Evolutionary conservation across 2,888 invertebrate genomes (phyloP), one percentile per base, ranked within the genome.

Genomic region (Flabesymbios commensalis): DNA sequence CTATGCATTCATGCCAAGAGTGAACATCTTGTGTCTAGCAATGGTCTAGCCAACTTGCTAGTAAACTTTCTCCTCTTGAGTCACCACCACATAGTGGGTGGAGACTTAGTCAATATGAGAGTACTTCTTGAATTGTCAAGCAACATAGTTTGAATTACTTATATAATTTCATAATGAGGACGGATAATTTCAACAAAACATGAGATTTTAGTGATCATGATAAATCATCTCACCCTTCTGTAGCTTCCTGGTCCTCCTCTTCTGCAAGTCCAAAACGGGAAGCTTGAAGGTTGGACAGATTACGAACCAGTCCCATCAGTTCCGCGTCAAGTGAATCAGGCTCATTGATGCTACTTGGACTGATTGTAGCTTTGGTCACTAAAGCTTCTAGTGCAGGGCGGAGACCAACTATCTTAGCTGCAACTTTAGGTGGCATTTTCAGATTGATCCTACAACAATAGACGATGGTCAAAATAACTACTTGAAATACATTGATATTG

Each of bases 361-460:
- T 87, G 57, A 88, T 86, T 1, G 94, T 90, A 0, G 91, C 90
- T 59, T 89, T 84, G 7, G 93, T 88, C 2, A 97, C 89, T 1
- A 97, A 85, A 67, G 88, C 87, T 84, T 98, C 97, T 4, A 98
- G 78, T 1, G 92, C 92, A 0, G 96, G 95, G 32, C 96, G 87
- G 4, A 99, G 84, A 1, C 94, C 91, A 0, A 92, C 88, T 57
- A 98, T 87, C 36, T 89, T 86, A 0, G 94, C 90, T 0, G 97
- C 98, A 7, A 88, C 81, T 39, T 85, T 80, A 0, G 91, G 88
- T 59, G 90, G 86, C 89, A 97, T 94, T 17, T 90, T 88, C 62
- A 98, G 86, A 83, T 93, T 94, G 51, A 98, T 88, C 87, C 87
- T 87, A 65, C 3, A 48, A 22, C 4, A 14, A 17, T 7, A 45